Evolutionary conservation across 2,113 vertebrate species (phyloP).

Genomic region (Delphinapterus leucas): DNA sequence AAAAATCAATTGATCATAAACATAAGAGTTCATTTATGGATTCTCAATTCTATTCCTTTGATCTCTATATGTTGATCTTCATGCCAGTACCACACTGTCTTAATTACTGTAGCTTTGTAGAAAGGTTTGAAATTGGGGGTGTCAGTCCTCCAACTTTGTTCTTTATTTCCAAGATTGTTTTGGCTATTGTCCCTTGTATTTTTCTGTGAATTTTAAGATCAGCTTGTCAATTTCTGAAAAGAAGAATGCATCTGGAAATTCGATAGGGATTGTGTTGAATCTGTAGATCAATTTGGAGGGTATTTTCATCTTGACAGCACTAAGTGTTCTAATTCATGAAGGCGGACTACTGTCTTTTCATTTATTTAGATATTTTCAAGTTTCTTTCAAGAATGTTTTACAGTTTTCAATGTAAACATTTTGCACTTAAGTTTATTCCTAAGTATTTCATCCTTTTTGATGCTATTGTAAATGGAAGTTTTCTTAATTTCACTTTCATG

Average conservation of each 20-base stretch:
- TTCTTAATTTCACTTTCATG: neutral
- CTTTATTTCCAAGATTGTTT: neutral
- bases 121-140: neutral
- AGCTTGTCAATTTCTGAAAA: neutral
- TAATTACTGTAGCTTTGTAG: neutral
- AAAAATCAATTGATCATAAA: neutral
- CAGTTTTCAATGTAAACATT: neutral
- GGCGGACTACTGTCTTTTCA: neutral
- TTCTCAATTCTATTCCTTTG: neutral
- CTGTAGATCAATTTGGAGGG: neutral
- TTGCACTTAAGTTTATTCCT: neutral
- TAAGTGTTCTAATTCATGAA: neutral
- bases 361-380: neutral
- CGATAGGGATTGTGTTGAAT: neutral
- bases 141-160: neutral
- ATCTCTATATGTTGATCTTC: neutral
- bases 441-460: neutral
- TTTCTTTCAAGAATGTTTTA: constrained; percentile 10
- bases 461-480: neutral
- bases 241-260: neutral
- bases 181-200: neutral
- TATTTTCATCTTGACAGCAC: neutral
- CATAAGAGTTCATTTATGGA: neutral
- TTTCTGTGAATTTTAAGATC: neutral
- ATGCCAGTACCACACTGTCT: neutral